A percentile compares a stretch with the other conserved stretches of the same genome.
Conservation (phyloP, 1,140 invertebrate species). For the Cotesia chilonis region DNA sequence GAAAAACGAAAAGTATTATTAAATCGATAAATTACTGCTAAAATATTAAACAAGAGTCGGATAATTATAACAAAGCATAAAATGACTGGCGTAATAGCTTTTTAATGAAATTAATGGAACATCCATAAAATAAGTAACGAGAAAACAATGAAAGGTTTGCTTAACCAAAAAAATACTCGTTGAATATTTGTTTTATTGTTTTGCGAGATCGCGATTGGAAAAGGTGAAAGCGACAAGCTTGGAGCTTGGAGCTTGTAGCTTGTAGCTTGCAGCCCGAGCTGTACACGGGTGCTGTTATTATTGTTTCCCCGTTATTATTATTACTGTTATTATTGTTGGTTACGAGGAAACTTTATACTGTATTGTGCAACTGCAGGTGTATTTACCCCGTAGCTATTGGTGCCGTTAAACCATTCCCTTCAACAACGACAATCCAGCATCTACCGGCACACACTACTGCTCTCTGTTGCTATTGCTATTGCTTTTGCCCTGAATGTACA, state of each 20-base stretch:
- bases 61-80: too few relatives aligned
- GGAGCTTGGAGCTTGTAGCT: background rate
- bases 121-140: too few relatives aligned
- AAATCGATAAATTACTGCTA: too few relatives aligned
- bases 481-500: background rate
- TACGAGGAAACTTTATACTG: too few relatives aligned
- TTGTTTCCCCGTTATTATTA: background rate
- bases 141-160: too few relatives aligned
- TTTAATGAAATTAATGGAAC: too few relatives aligned
- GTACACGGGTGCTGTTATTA: background rate
- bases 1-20: too few relatives aligned
- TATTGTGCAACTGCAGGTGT: too few relatives aligned
- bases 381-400: too few relatives aligned
- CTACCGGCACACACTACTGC: background rate
- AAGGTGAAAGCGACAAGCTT: background rate
- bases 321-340: background rate
- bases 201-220: conserved; percentile 10
- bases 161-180: background rate
- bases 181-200: conserved; percentile 14
- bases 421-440: background rate
- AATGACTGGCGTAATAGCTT: too few relatives aligned
- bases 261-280: background rate
- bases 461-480: background rate
- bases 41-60: too few relatives aligned
- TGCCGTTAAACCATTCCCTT: too few relatives aligned